Conservation (phyloP, 2,113 vertebrate genomes). For the Pterocles burchelli region DNA sequence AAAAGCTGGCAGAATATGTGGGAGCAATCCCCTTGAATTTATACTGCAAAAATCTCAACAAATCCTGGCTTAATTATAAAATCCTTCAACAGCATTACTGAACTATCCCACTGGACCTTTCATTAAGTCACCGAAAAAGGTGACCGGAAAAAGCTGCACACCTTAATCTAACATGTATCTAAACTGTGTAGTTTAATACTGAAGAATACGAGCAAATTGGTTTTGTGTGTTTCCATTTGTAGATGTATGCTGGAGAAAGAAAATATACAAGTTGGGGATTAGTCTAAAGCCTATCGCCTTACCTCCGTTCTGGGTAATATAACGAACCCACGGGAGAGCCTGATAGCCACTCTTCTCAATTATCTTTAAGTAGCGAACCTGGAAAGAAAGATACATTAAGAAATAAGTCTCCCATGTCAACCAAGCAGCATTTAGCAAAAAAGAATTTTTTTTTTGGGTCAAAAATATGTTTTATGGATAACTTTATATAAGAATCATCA, state of each 20-base stretch:
- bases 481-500: neutral
- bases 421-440: neutral
- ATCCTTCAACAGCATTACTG: neutral
- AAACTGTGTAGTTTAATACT: rapidly evolving
- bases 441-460: no score
- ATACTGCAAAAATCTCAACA: neutral
- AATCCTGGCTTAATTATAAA: neutral
- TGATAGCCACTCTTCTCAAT: slow-evolving; percentile 97
- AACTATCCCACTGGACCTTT: rapidly evolving
- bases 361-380: slow-evolving; percentile 97
- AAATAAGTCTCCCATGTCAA: neutral
- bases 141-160: neutral
- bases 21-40: neutral
- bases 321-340: slow-evolving; percentile 90
- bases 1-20: neutral
- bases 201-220: rapidly evolving
- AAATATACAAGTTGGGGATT: rapidly evolving
- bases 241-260: neutral
- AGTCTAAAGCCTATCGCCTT: neutral
- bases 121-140: neutral
- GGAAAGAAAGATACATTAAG: neutral
- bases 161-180: neutral
- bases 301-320: slow-evolving; percentile 98
- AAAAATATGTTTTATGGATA: neutral
- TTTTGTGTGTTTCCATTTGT: no score